Evolutionary conservation across 1,140 invertebrate species (phyloP), one percentile per base, ranked within the genome.

Genomic region (Bombus consobrinus): DNA sequence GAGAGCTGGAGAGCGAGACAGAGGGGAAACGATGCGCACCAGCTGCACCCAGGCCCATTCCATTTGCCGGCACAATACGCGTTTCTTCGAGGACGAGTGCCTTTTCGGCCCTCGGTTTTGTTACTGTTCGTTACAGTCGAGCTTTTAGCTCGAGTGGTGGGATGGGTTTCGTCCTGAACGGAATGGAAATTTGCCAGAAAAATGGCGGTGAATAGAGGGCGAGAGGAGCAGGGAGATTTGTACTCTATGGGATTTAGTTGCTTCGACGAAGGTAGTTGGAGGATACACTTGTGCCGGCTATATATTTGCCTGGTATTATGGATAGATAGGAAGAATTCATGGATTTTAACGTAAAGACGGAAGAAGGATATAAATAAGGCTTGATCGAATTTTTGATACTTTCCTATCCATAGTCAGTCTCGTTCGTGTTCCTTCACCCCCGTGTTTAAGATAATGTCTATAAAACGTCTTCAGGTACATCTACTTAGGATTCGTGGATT

Each of bases 21-120:
- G 74, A 71, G 47, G 62, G 87, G 89, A 89, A 85, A 89, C 78
- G 87, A 92, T 90, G 87, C 87, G 73, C 92, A 90, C 88, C 86
- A 81, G 92, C 92, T 93, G 93, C 93, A 93, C 93, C 93, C 92
- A 93, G 88, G 66, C 71, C 87, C 91, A 84, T 88, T 89, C 87
- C 86, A 85, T 89, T 76, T 90, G 75, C 79, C 89, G 86, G 80
- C 69, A 89, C 81, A 87, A 89, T 89, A 90, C 88, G 87, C 91
- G 85, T 34, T 79, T 79, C 79, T 81, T 66, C 34, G 68, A 34
- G 62, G 43, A 81, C 74, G 18, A 13, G 18, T 73, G 37, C 71
- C 72, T 59, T 77, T 64, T 37, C 41, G 41, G 41, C 5, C n/a
- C 28, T 57, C 25, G 28, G 57, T 39, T 39, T 77, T 41, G 22